Base-by-base conservation (phyloP, 1,140 invertebrate species). In the Drosophila sulfurigaster region DNA sequence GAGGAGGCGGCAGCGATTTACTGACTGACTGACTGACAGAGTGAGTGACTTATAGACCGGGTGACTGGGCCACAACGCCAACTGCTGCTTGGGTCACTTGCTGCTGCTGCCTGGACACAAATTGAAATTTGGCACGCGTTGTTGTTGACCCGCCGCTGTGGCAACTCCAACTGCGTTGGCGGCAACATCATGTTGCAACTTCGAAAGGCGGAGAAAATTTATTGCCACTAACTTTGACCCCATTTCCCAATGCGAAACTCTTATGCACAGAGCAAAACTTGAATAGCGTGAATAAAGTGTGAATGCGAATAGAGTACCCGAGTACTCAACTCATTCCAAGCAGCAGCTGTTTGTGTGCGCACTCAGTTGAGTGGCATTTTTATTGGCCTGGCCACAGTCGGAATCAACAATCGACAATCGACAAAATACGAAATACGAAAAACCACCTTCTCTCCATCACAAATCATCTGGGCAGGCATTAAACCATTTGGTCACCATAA, bases 111-210 rank as follows among this genome's bases (percentile, higher is more conserved):
- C 35, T 58, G 35, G 43, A 15, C 30, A 28, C 54, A 68, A 69
- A 69, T 69, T 69, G 57, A 60, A 69, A 69, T 60, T 69, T 69
- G 32, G 66, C 66, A 70, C 28, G 67, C 58, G 58, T 32, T 5
- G 35, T 15, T 41, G 63, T 64, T 65, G 69, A 72, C 69, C 52
- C 62, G 52, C 52, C 62, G 52, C 52, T 49, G 69, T 46, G 11
- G 41, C 60, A 30, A 48, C 67, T 38, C 25, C 30, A 43, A 20
- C 11, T 16, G 41, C 41, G 38, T 25, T 49, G 28, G 43, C 20
- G 51, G 28, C 51, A n/a, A 52, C 46, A 3, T 16, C n/a, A n/a
- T 38, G 35, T 57, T 57, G 54, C 54, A 41, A 57, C 32, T n/a
- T 41, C 16, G 15, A 25, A 32, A 15, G 35, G 32, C 49, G 35